These are phyloP conservation scores for Meganola albula DNA, from an alignment of 2,888 invertebrate genomes.

Conservation along the genomic window DNA sequence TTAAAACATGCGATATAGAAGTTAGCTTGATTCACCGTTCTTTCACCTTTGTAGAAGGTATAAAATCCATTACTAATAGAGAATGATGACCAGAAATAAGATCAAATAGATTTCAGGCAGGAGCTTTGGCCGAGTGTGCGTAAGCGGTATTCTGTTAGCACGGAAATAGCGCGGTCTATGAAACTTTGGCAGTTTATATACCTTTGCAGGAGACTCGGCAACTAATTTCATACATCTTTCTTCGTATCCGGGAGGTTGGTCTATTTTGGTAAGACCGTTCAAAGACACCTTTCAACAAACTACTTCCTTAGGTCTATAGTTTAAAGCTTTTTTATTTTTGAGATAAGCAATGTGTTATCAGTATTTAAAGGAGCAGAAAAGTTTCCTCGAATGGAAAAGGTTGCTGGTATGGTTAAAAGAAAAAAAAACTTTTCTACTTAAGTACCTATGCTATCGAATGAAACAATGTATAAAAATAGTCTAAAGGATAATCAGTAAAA, in stretches of 20 bases:
- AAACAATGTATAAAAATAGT: no score
- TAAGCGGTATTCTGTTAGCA: constrained; percentile 33
- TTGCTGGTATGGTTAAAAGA: no score
- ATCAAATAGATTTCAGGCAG: constrained; percentile 28
- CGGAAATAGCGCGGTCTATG: constrained; percentile 55
- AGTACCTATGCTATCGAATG: no score
- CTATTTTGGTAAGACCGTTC: no score
- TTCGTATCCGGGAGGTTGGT: constrained; percentile 33
- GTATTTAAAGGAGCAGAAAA: no score
- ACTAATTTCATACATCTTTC: constrained; percentile 35
- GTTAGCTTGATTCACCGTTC: constrained; percentile 15
- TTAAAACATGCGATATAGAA: constrained; percentile 2
- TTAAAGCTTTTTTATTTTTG: no score
- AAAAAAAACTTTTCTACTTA: no score
- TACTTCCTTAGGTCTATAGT: no score
- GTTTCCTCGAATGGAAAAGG: no score
- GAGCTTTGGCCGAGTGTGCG: constrained; percentile 48
- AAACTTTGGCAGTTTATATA: constrained; percentile 57
- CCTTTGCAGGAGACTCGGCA: constrained; percentile 55
- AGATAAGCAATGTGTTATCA: no score
- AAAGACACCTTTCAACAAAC: no score
- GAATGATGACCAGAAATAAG: constrained; percentile 31
- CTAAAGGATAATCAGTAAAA: no score
- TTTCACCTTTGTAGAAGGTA: constrained; percentile 24
- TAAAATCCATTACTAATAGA: constrained; percentile 22